phyloP scores from a whole-genome alignment of 2,888 invertebrate genomes.

The Nymphalis polychloros region DNA sequence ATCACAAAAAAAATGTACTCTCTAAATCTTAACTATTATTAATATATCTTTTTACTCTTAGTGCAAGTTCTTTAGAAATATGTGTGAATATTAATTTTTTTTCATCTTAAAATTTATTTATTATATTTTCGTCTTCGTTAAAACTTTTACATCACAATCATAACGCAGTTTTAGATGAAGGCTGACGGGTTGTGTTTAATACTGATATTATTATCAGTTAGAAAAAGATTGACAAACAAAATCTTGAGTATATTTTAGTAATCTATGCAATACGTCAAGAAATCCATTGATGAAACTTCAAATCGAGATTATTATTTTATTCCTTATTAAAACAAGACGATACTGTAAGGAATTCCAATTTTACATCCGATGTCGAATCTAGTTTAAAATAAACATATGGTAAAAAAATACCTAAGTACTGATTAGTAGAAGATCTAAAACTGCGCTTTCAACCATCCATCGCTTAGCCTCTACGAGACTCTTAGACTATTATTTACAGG shows the following conservation, averaged over 20 bases:
- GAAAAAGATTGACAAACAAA: neutral
- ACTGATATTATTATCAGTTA: neutral
- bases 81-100: constrained; percentile 60
- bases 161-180: constrained; percentile 65
- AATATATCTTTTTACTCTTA: constrained; percentile 54
- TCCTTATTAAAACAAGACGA: no score
- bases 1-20: constrained; percentile 44
- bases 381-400: neutral
- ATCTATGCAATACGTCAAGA: neutral
- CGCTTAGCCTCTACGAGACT: constrained; percentile 74
- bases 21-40: constrained; percentile 46
- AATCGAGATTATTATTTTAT: no score
- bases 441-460: constrained; percentile 59
- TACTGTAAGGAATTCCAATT: no score
- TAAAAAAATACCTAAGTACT: constrained; percentile 12
- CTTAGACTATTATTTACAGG: constrained; percentile 55
- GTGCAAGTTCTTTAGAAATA: constrained; percentile 71
- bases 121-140: constrained; percentile 56
- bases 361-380: neutral
- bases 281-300: neutral
- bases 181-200: neutral
- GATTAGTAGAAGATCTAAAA: constrained; percentile 56
- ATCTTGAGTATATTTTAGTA: neutral
- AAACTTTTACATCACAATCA: constrained; percentile 72
- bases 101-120: constrained; percentile 56